These are phyloP conservation scores for Teleiodes luculella DNA, from an alignment of 2,888 invertebrate species.

Conservation along the genomic window DNA sequence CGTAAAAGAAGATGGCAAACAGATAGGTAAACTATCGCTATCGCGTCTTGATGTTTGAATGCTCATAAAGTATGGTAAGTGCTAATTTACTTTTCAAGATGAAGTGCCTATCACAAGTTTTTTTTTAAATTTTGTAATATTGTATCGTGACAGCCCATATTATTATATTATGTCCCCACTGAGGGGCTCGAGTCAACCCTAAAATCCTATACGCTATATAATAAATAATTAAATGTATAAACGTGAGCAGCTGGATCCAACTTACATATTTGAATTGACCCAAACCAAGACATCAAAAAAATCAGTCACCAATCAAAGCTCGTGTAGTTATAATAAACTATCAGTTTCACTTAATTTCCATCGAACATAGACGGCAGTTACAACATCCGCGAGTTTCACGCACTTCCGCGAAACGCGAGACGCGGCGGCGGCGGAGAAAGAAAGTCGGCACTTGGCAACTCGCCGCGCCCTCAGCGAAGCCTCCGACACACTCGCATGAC, in stretches of 20 bases:
- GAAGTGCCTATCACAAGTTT: no score
- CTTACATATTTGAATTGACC: background rate
- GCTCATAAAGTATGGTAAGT: background rate
- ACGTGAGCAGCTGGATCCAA: no score
- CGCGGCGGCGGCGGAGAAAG: slow-evolving; percentile 12
- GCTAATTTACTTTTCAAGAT: no score
- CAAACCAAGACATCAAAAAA: background rate
- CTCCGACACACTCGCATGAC: slow-evolving; percentile 41
- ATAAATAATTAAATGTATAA: no score
- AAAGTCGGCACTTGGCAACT: slow-evolving; percentile 41
- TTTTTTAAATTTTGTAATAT: background rate
- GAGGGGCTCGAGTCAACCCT: no score
- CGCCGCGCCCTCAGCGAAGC: slow-evolving; percentile 48
- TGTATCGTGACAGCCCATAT: no score
- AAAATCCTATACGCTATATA: no score
- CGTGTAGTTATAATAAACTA: background rate
- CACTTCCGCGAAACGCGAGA: slow-evolving; percentile 28
- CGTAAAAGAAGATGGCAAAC: background rate
- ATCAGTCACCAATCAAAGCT: background rate
- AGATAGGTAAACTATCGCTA: no score
- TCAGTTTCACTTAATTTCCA: slow-evolving; percentile 19
- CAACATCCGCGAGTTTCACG: slow-evolving; percentile 23
- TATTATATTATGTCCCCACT: no score
- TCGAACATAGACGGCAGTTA: slow-evolving; percentile 11
- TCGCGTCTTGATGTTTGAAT: background rate